Conservation (phyloP, 2,797 vertebrate species). For the Etheostoma perlongum region DNA sequence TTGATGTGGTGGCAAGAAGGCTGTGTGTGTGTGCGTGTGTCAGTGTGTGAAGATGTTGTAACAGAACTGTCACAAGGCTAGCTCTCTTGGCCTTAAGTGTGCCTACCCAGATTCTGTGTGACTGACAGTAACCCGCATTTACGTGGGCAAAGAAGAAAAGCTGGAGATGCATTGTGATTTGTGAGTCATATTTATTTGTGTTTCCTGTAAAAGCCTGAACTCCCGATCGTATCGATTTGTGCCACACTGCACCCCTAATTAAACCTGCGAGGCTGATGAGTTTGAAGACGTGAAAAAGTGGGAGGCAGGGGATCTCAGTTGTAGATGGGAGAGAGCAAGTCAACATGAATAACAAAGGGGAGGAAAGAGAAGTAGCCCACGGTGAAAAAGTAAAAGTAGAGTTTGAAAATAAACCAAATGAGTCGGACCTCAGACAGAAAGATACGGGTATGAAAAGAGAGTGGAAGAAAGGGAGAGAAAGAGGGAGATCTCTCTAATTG, state of each 20-base stretch:
- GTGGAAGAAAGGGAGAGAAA: slow-evolving; percentile 46
- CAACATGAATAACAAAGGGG: slow-evolving; percentile 26
- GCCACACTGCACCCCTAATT: slow-evolving; percentile 69
- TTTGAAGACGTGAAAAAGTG: slow-evolving; percentile 40
- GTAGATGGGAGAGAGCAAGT: slow-evolving; percentile 15
- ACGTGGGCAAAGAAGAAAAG: slow-evolving; percentile 59
- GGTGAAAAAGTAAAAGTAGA: slow-evolving; percentile 48
- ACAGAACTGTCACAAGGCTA: slow-evolving; percentile 69
- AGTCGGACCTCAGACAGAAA: slow-evolving; percentile 43
- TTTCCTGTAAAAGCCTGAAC: slow-evolving; percentile 53
- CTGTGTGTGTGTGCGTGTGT: slow-evolving; percentile 22
- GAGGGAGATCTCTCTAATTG: slow-evolving; percentile 81
- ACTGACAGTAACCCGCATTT: slow-evolving; percentile 65
- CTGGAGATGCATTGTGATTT: slow-evolving; percentile 47
- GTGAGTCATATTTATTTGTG: slow-evolving; percentile 68
- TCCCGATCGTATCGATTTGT: slow-evolving; percentile 70
- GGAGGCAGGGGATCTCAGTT: background rate
- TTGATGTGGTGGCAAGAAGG: slow-evolving; percentile 37
- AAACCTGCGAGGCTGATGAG: slow-evolving; percentile 61
- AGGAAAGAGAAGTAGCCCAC: slow-evolving; percentile 11
- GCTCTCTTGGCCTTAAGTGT: slow-evolving; percentile 53
- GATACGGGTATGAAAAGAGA: slow-evolving; percentile 57
- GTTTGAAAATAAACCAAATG: slow-evolving; percentile 57
- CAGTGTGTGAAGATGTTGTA: slow-evolving; percentile 66
- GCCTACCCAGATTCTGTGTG: slow-evolving; percentile 43